Conservation (phyloP, 2,113 vertebrate genomes). For the Oryzias melastigma region DNA sequence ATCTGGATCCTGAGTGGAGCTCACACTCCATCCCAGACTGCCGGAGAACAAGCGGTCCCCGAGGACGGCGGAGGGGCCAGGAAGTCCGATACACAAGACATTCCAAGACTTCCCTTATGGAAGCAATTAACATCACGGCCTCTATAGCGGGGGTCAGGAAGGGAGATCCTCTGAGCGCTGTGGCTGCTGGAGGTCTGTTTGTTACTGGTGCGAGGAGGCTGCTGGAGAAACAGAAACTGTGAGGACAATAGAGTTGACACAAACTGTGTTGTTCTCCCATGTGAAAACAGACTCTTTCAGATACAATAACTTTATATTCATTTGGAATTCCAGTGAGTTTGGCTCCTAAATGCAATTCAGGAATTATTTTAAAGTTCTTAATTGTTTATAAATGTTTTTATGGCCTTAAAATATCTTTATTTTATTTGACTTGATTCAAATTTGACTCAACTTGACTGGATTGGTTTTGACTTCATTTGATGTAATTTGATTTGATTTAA, state of each 20-base stretch:
- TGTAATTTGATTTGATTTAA: too few species aligned
- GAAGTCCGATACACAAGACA: slow-evolving; percentile 71
- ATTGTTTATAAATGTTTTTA: too few species aligned
- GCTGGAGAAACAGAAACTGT: neutral
- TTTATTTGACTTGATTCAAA: too few species aligned
- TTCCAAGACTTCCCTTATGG: slow-evolving; percentile 77
- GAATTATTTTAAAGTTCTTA: too few species aligned
- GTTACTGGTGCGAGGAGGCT: slow-evolving; percentile 31
- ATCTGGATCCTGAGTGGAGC: slow-evolving; percentile 20
- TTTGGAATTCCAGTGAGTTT: too few species aligned
- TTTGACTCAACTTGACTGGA: too few species aligned
- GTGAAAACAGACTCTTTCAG: too few species aligned
- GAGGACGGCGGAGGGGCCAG: slow-evolving; percentile 55
- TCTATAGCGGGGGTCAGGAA: slow-evolving; percentile 32
- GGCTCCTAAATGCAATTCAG: too few species aligned
- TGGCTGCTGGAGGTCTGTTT: slow-evolving; percentile 43
- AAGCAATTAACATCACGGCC: slow-evolving; percentile 70
- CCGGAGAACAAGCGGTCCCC: slow-evolving; percentile 44
- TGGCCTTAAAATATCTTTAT: too few species aligned
- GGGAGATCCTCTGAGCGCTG: slow-evolving; percentile 57
- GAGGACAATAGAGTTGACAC: neutral
- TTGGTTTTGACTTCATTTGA: too few species aligned
- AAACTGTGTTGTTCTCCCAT: neutral
- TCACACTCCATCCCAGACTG: slow-evolving; percentile 36
- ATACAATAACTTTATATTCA: too few species aligned